Conservation (phyloP, 2,113 vertebrate genomes). For the Prinia subflava region DNA sequence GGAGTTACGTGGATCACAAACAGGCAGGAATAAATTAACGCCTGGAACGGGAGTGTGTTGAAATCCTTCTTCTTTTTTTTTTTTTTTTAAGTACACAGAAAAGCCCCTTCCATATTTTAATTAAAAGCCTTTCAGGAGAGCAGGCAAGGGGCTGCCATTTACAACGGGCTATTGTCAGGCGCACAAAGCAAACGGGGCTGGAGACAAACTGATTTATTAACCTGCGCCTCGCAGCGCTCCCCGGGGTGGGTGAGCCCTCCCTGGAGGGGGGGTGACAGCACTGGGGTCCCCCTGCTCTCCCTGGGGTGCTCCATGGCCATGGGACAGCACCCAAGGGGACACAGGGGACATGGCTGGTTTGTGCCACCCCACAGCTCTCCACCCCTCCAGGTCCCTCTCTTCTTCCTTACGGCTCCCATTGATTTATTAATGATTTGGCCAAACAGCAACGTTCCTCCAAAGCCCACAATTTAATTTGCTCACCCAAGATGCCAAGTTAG, state of each 20-base stretch:
- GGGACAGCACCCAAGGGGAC: fast-evolving
- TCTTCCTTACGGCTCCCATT: not conserved
- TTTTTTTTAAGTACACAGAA: not conserved
- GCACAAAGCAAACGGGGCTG: slow-evolving; percentile 25
- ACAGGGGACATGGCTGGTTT: fast-evolving
- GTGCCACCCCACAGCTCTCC: not conserved
- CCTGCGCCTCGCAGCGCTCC: not conserved
- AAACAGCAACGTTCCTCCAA: slow-evolving; percentile 24
- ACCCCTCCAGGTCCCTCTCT: not conserved
- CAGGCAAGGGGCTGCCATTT: slow-evolving; percentile 53
- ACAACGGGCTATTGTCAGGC: slow-evolving; percentile 49
- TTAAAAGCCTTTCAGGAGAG: slow-evolving; percentile 60
- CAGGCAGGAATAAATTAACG: not conserved
- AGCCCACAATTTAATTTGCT: slow-evolving; percentile 48
- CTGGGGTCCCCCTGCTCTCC: not conserved
- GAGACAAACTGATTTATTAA: slow-evolving; percentile 65
- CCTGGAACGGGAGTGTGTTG: not conserved
- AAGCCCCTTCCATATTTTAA: slow-evolving; percentile 56
- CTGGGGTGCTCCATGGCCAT: fast-evolving
- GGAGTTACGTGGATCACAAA: not conserved
- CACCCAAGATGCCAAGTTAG: slow-evolving; percentile 1
- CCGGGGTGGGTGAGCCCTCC: not conserved
- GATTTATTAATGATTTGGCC: slow-evolving; percentile 42
- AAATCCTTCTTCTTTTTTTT: not conserved
- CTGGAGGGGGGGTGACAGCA: not conserved